Conservation (phyloP, 2,113 vertebrate genomes). For the Solenodon paradoxus region DNA sequence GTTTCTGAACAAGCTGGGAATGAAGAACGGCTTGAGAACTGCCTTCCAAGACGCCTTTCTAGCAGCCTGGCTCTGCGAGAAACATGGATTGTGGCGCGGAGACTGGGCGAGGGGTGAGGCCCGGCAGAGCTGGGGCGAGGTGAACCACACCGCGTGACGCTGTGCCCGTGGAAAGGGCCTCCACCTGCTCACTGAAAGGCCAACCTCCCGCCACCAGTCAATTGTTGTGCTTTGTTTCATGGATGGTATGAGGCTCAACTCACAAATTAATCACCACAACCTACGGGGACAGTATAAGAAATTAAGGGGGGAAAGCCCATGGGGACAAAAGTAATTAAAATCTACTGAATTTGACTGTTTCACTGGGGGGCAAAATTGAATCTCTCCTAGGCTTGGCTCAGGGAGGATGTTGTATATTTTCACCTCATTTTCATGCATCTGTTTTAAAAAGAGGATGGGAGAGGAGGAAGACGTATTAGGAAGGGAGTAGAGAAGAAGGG, state of each 20-base stretch:
- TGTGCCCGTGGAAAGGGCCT: neutral
- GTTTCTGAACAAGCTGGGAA: neutral
- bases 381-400: constrained; percentile 12
- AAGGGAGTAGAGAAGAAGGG: too few species aligned
- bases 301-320: neutral
- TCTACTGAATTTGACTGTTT: constrained; percentile 33
- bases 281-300: neutral
- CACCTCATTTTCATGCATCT: neutral
- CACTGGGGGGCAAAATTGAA: constrained; percentile 29
- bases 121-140: neutral
- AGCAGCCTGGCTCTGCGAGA: neutral
- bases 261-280: constrained; percentile 25
- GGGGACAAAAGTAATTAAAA: constrained; percentile 64
- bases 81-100: accelerated
- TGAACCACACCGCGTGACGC: accelerated
- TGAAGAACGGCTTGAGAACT: neutral
- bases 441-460: constrained; percentile 5
- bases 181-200: neutral
- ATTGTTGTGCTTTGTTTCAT: neutral
- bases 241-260: neutral
- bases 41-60: accelerated
- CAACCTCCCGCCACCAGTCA: neutral
- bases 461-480: too few species aligned
- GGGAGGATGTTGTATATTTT: constrained; percentile 13
- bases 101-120: neutral